A percentile compares a stretch with the other conserved stretches of the same genome.
Evolutionary conservation across 2,797 vertebrate species (phyloP).

Genomic region (Falco berigora): DNA sequence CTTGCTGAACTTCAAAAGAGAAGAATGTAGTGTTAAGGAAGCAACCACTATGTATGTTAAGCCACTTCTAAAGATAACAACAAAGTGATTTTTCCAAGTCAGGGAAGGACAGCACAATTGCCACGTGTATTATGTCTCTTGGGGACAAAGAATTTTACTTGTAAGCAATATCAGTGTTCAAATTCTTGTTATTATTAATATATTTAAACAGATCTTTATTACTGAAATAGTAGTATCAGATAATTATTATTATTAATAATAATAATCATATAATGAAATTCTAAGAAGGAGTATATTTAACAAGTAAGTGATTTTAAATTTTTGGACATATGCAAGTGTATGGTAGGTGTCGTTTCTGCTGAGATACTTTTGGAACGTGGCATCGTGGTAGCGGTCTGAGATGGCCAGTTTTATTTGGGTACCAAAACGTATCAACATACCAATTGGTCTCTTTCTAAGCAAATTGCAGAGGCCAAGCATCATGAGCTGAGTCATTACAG

Average conservation of each 20-base stretch:
- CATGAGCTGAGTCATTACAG: background rate
- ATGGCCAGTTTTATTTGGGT: background rate
- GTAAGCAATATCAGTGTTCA: background rate
- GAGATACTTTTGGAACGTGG: background rate
- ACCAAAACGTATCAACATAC: background rate
- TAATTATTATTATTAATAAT: background rate
- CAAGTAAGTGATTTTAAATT: background rate
- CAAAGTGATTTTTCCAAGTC: background rate
- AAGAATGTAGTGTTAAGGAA: background rate
- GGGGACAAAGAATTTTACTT: background rate
- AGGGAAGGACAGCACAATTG: background rate
- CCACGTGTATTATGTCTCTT: background rate
- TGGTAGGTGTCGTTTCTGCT: background rate
- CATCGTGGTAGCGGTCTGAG: background rate
- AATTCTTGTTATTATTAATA: background rate
- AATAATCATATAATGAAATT: background rate
- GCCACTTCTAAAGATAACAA: background rate
- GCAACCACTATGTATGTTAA: background rate
- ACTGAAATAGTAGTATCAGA: background rate
- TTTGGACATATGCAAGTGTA: background rate
- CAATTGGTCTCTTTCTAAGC: background rate
- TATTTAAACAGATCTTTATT: background rate
- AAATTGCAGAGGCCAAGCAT: background rate
- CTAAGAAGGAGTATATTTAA: background rate
- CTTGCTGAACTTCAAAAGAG: background rate